Percentiles rank a stretch among this genome's conserved stretches.
phyloP scores from a whole-genome alignment of 2,797 vertebrate genomes.

The Aldrovandia affinis region DNA sequence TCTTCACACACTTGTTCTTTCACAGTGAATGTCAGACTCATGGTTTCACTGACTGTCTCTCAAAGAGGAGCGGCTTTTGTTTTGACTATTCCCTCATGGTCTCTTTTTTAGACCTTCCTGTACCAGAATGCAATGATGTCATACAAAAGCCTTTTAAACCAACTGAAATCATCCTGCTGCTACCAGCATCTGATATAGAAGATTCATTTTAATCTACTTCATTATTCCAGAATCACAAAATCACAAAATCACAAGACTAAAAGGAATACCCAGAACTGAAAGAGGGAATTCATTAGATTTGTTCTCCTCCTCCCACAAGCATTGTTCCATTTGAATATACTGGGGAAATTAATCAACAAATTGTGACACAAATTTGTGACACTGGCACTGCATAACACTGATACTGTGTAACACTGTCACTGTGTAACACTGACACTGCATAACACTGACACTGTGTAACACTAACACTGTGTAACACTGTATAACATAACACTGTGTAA shows the following conservation, averaged over 20 bases:
- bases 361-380: background rate
- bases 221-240: background rate
- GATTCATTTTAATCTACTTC: background rate
- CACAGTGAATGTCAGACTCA: background rate
- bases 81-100: background rate
- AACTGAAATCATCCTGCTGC: background rate
- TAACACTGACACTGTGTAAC: no score
- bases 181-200: background rate
- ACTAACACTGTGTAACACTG: background rate
- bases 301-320: background rate
- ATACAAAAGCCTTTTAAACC: background rate
- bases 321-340: background rate
- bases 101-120: background rate
- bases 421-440: no score
- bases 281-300: background rate
- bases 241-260: background rate
- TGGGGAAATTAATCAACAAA: background rate
- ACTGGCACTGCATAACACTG: background rate
- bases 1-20: background rate
- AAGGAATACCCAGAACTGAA: background rate
- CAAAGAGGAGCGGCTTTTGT: background rate
- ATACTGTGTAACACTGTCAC: no score
- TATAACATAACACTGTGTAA: constrained; percentile 19
- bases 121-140: background rate
- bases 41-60: background rate